Evolutionary conservation across 1,140 invertebrate species (phyloP).

Genomic region (Brachionus paranguensis): DNA sequence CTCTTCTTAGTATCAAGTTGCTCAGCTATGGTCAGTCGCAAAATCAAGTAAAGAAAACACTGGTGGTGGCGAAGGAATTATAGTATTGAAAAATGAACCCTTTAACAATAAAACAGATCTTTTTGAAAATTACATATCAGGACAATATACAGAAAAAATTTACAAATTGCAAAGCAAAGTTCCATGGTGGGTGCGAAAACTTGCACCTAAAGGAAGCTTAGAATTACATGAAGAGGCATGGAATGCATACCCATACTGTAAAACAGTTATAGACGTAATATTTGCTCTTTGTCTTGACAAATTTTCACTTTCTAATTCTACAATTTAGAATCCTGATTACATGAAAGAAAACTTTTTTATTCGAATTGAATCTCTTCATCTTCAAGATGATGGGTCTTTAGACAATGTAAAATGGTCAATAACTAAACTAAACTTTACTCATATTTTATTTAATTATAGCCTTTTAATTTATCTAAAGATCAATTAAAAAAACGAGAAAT

Average conservation of each 20-base stretch:
- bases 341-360: slow-evolving; percentile 98
- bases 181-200: slow-evolving; percentile 66
- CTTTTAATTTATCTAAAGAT: slow-evolving; percentile 78
- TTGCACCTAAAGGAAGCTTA: slow-evolving; percentile 90
- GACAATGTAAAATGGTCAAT: slow-evolving; percentile 46
- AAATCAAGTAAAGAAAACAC: slow-evolving; percentile 99
- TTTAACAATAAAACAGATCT: slow-evolving; percentile 77
- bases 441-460: slow-evolving; percentile 58
- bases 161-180: slow-evolving; percentile 78
- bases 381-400: slow-evolving; percentile 64
- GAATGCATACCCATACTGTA: slow-evolving; percentile 99
- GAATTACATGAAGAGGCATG: slow-evolving; percentile 98
- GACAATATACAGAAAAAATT: slow-evolving; percentile 99
- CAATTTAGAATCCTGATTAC: slow-evolving; percentile 85
- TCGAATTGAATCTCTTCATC: slow-evolving; percentile 90
- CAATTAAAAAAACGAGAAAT: slow-evolving; percentile 81
- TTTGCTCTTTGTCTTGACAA: neutral
- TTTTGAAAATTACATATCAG: slow-evolving; percentile 78
- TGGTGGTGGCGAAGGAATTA: slow-evolving; percentile 96
- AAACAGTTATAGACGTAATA: slow-evolving; percentile 75
- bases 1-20: slow-evolving; percentile 76
- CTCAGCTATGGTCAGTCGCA: slow-evolving; percentile 93
- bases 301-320: neutral
- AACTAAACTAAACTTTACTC: neutral
- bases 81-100: slow-evolving; percentile 64